Evolutionary conservation across 2,113 vertebrate species (phyloP).

Genomic region (Phrynocephalus versicolor): DNA sequence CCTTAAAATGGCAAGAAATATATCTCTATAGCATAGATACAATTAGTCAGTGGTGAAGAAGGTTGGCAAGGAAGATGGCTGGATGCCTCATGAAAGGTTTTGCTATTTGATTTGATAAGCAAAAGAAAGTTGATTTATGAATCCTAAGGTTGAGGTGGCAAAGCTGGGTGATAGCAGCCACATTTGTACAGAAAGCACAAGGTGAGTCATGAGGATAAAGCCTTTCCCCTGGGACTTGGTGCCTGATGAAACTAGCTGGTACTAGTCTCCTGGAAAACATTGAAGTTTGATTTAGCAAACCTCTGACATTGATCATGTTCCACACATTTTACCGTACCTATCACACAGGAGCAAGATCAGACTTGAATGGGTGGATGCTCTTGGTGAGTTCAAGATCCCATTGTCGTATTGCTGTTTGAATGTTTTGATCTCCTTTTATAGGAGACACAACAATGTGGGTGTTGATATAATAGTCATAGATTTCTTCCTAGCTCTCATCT

Average conservation of each 20-base stretch:
- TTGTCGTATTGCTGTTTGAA: neutral
- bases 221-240: fast-evolving
- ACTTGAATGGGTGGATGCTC: neutral
- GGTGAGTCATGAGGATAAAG: neutral
- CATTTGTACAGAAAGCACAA: neutral
- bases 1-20: too few species aligned
- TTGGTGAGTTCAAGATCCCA: fast-evolving
- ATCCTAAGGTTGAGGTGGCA: neutral
- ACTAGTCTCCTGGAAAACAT: too few species aligned
- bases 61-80: neutral
- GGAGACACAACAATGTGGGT: neutral
- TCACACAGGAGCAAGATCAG: neutral
- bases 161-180: neutral
- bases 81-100: neutral
- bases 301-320: neutral
- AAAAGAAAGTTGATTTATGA: neutral
- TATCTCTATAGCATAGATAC: too few species aligned
- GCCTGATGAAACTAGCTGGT: neutral
- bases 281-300: fast-evolving
- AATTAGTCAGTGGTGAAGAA: neutral
- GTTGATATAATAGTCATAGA: neutral
- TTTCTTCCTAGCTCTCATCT: neutral
- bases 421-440: neutral
- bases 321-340: constrained; percentile 10
- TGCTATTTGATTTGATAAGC: neutral